Conservation (phyloP, 2,888 invertebrate species). For the Diaphora mendica region DNA sequence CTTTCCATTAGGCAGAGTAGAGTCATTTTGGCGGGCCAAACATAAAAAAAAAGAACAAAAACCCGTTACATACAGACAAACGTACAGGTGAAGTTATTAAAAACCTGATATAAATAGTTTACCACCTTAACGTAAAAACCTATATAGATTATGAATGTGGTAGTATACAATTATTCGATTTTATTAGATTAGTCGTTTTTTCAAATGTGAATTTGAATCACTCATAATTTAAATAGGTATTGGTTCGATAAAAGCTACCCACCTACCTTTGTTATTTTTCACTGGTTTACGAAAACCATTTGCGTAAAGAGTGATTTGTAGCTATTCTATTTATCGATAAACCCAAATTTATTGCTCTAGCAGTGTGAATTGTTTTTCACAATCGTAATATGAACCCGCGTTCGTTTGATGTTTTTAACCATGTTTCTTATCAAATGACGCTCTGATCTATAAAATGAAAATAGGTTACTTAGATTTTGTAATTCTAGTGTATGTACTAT, state of each 20-base stretch:
- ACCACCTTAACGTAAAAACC: background rate
- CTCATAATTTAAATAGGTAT: conserved; percentile 19
- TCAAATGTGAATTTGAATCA: background rate
- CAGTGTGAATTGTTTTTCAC: conserved; percentile 45
- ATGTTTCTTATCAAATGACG: conserved; percentile 45
- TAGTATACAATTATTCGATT: background rate
- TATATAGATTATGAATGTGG: background rate
- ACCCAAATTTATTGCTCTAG: conserved; percentile 49
- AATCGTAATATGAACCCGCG: conserved; percentile 40
- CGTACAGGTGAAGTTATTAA: background rate
- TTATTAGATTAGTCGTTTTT: background rate
- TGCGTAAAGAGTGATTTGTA: conserved; percentile 53
- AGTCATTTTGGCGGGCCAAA: too few relatives aligned
- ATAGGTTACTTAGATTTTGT: background rate
- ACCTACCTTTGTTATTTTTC: conserved; percentile 41
- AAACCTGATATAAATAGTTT: background rate
- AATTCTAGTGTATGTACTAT: background rate
- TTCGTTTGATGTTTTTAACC: conserved; percentile 47
- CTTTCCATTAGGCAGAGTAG: too few relatives aligned
- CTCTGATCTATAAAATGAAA: conserved; percentile 29
- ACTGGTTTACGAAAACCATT: conserved; percentile 50
- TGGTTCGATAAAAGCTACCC: conserved; percentile 43
- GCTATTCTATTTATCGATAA: conserved; percentile 38
- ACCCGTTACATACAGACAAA: too few relatives aligned
- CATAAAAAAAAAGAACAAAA: too few relatives aligned